phyloP scores from a whole-genome alignment of 2,113 vertebrate species.

The Sinosuthora webbiana region DNA sequence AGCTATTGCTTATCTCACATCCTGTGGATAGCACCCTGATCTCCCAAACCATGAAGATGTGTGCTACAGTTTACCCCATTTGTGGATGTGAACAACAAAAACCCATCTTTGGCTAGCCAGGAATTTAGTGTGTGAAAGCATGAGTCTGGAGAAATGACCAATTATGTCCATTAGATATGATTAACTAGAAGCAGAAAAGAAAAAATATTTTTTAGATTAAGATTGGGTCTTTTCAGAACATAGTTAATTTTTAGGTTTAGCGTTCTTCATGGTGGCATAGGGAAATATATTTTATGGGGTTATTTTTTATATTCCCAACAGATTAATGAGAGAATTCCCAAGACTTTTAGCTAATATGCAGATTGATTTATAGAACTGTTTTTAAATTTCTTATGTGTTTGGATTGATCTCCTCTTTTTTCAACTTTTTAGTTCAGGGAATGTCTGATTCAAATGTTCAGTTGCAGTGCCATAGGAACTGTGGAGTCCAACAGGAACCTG shows the following conservation, averaged over 20 bases:
- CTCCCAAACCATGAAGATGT: background rate
- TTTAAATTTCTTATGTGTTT: background rate
- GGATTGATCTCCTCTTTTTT: background rate
- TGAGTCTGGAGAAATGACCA: background rate
- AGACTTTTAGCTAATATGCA: background rate
- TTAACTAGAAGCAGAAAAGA: background rate
- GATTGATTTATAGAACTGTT: background rate
- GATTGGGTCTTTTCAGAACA: background rate
- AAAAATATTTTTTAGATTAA: background rate
- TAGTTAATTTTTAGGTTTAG: background rate
- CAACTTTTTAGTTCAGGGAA: slow-evolving; percentile 80
- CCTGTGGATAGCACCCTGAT: background rate
- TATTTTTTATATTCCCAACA: background rate
- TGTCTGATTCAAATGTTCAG: slow-evolving; percentile 82
- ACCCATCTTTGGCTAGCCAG: background rate
- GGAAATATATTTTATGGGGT: background rate
- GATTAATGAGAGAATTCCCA: background rate
- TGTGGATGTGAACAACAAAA: background rate
- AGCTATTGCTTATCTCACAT: background rate
- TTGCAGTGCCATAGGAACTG: slow-evolving; percentile 39
- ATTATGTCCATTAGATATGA: background rate
- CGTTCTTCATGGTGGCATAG: background rate
- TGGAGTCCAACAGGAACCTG: slow-evolving; percentile 66
- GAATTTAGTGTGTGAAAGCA: background rate
- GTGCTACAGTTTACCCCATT: background rate